phyloP scores from a whole-genome alignment of 2,797 vertebrate species.

The Chelonia mydas region DNA sequence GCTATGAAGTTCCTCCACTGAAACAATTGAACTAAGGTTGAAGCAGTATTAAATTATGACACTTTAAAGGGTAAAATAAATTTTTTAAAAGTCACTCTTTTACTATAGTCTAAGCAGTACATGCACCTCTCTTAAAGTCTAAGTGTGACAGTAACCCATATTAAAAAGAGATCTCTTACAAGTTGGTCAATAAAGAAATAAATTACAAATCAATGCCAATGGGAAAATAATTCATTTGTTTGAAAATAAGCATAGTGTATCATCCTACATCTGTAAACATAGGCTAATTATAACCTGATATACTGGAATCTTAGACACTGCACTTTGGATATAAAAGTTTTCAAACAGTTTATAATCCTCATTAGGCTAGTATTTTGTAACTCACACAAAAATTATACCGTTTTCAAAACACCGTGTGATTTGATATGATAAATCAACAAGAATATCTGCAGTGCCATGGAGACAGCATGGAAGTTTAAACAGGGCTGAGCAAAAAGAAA shows the following conservation, averaged over 20 bases:
- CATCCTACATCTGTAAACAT: background rate
- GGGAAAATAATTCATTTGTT: background rate
- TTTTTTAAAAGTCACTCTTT: background rate
- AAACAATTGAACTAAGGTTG: background rate
- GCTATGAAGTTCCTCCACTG: background rate
- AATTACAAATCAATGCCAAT: constrained; percentile 35
- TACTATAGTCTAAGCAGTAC: background rate
- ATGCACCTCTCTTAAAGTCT: background rate
- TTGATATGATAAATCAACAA: background rate
- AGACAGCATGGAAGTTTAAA: background rate
- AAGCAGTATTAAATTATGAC: background rate
- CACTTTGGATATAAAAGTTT: background rate
- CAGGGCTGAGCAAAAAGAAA: background rate
- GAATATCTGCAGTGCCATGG: background rate
- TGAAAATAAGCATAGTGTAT: background rate
- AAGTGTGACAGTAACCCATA: background rate
- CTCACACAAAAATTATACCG: background rate
- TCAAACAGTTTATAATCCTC: background rate
- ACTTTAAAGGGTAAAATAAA: constrained; percentile 46
- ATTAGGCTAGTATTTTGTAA: background rate
- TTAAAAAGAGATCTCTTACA: background rate
- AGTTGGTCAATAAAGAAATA: constrained; percentile 29
- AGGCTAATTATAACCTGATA: background rate
- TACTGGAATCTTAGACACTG: background rate
- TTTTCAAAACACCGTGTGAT: background rate